Evolutionary conservation across 23 tunicate genomes (phyloP).

Genomic region (Trididemnum clinides): DNA sequence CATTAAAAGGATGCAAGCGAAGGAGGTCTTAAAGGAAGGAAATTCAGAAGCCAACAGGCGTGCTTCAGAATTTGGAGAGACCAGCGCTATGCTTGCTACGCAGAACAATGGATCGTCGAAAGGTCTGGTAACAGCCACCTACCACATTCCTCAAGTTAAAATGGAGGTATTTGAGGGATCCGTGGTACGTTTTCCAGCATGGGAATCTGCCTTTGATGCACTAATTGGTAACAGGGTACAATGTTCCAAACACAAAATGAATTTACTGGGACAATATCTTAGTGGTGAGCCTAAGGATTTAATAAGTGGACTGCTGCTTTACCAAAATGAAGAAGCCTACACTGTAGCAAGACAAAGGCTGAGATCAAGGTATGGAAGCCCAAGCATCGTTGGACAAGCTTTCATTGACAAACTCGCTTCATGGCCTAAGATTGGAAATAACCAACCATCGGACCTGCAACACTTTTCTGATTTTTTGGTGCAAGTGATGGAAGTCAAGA

Average conservation of each 20-base stretch:
- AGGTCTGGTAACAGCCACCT: not conserved
- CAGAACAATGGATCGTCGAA: no score
- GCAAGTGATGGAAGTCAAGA: not conserved
- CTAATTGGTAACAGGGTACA: not conserved
- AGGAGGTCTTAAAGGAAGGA: no score
- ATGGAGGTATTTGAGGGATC: constrained; percentile 16
- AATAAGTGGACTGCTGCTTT: not conserved
- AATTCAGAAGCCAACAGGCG: no score
- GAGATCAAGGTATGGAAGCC: constrained; percentile 8
- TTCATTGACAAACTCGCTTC: not conserved
- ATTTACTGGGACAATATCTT: constrained; percentile 22
- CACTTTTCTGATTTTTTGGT: constrained; percentile 12
- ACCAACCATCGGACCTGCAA: not conserved
- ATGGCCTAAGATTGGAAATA: not conserved
- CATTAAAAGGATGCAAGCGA: no score
- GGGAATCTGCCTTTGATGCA: constrained; percentile 37
- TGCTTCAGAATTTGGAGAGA: no score
- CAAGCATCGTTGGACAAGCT: not conserved
- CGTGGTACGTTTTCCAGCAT: constrained; percentile 8
- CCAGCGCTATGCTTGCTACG: no score
- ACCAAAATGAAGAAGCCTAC: constrained; percentile 33
- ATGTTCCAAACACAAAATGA: constrained; percentile 4
- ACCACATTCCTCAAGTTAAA: constrained; percentile 22
- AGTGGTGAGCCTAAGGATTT: constrained; percentile 3
- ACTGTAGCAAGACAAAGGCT: constrained; percentile 2